phyloP scores from a whole-genome alignment of 2,113 vertebrate genomes.

The Rhipidura dahli region DNA sequence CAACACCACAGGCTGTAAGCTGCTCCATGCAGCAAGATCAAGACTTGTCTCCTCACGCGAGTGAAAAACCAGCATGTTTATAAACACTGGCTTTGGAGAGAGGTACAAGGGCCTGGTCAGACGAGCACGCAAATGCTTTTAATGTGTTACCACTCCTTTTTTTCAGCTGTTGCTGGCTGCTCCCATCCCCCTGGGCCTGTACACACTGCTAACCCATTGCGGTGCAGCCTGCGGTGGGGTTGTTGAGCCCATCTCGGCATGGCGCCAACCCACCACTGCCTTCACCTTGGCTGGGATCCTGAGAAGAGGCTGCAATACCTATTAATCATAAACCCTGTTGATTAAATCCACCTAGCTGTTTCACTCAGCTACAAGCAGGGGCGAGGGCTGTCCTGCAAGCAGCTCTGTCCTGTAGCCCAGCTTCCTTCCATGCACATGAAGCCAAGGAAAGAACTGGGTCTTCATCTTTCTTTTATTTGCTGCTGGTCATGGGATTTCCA shows the following conservation, averaged over 20 bases:
- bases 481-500: not conserved
- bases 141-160: not conserved
- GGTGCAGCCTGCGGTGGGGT: not conserved
- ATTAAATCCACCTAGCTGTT: not conserved
- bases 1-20: accelerated
- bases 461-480: not conserved
- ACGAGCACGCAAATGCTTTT: not conserved
- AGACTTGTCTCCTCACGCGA: not conserved
- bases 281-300: not conserved
- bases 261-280: not conserved
- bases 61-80: not conserved
- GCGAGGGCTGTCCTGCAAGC: not conserved
- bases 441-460: not conserved
- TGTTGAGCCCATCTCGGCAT: not conserved
- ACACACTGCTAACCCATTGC: not conserved
- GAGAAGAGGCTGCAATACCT: not conserved
- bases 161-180: not conserved
- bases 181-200: not conserved
- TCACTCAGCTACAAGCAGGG: not conserved
- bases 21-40: not conserved
- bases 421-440: not conserved
- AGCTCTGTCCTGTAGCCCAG: not conserved
- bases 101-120: not conserved
- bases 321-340: not conserved
- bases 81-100: not conserved